Conservation (phyloP, 2,113 vertebrate species). For the Gasterosteus nipponicus region DNA sequence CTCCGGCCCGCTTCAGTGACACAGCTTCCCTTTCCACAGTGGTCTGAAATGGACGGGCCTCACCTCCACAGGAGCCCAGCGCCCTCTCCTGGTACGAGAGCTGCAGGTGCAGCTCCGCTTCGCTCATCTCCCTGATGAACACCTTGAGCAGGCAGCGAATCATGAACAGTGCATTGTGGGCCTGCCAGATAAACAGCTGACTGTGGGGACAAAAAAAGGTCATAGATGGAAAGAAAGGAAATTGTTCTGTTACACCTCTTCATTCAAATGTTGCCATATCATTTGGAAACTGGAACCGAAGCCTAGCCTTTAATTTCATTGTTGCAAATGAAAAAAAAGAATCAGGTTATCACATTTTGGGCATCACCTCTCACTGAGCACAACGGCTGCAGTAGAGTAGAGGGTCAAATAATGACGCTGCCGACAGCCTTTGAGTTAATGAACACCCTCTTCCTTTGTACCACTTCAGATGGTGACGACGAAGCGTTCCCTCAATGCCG, state of each 20-base stretch:
- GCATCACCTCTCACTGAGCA: not conserved
- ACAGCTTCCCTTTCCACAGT: not conserved
- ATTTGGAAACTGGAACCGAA: not conserved
- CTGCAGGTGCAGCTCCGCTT: slow-evolving; percentile 92
- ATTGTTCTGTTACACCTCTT: not conserved
- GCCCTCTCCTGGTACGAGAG: slow-evolving; percentile 91
- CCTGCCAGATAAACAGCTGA: slow-evolving; percentile 98
- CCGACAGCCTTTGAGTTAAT: not conserved
- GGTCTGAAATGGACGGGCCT: not conserved
- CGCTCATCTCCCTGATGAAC: slow-evolving; percentile 91
- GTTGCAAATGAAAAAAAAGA: not conserved
- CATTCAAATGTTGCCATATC: not conserved
- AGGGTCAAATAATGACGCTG: not conserved
- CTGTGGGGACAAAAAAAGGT: slow-evolving; percentile 74
- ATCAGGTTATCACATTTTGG: not conserved
- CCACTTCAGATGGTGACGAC: not conserved
- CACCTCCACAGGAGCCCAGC: slow-evolving; percentile 86
- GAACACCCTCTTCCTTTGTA: not conserved
- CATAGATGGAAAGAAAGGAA: not conserved
- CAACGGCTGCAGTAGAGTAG: not conserved
- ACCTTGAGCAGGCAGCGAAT: slow-evolving; percentile 96
- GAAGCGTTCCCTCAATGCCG: not conserved
- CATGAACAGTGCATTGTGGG: slow-evolving; percentile 96
- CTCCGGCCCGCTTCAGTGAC: not conserved
- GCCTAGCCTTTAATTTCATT: not conserved